A percentile compares a stretch with the other conserved stretches of the same genome.
These are phyloP conservation scores for Drosophila lutescens DNA, from an alignment of 2,888 invertebrate species.

Conservation along the genomic window DNA sequence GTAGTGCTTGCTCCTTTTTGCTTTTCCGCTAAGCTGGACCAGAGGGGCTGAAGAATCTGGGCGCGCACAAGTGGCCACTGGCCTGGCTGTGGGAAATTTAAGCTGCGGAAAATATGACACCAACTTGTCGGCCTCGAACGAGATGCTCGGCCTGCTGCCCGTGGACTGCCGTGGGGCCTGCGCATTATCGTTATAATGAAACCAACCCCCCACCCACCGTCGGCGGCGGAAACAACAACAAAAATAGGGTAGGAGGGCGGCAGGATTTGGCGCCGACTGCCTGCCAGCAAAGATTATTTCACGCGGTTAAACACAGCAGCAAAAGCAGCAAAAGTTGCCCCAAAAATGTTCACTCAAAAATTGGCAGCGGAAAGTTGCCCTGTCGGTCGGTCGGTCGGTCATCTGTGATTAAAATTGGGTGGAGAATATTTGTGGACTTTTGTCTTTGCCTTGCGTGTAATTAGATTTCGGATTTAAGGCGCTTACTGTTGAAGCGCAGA, in stretches of 20 bases:
- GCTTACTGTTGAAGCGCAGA: conserved; percentile 60
- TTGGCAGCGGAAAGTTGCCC: conserved; percentile 44
- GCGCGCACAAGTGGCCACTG: conserved; percentile 43
- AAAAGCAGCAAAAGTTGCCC: conserved; percentile 36
- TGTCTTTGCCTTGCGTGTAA: conserved; percentile 69
- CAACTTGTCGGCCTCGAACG: conserved; percentile 52
- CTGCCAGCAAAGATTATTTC: conserved; percentile 79
- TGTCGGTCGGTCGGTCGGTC: conserved; percentile 62
- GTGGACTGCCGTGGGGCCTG: conserved; percentile 64
- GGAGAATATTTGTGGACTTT: conserved; percentile 60
- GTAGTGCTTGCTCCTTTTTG: neutral
- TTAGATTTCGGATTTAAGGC: conserved; percentile 75
- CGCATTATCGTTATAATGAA: conserved; percentile 77
- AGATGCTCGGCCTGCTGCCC: conserved; percentile 35
- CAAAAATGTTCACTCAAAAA: conserved; percentile 45
- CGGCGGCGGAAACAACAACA: conserved; percentile 30
- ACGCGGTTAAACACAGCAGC: conserved; percentile 77
- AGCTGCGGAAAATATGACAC: conserved; percentile 82
- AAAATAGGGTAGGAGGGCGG: conserved; percentile 14
- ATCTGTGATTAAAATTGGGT: conserved; percentile 66
- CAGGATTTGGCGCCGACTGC: conserved; percentile 39
- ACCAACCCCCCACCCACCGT: conserved; percentile 42
- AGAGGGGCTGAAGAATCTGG: conserved; percentile 28
- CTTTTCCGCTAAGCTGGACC: conserved; percentile 8
- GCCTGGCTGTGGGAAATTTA: conserved; percentile 66